These are phyloP conservation scores for Clarias magur DNA, from an alignment of 2,113 vertebrate species.

Conservation along the genomic window DNA sequence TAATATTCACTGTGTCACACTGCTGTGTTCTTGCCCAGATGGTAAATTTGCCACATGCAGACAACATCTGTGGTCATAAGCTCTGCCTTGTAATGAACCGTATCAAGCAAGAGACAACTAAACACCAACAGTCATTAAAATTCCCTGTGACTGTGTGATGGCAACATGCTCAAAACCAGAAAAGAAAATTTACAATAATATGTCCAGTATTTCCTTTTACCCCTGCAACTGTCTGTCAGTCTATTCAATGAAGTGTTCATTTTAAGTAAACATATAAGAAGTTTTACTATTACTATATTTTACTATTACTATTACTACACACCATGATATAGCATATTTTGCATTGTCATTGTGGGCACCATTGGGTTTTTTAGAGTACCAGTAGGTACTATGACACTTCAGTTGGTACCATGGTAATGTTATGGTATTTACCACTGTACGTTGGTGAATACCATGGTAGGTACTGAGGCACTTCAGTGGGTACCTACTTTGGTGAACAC, in stretches of 20 bases:
- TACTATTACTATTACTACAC: no score
- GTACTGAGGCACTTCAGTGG: no score
- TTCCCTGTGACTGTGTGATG: neutral
- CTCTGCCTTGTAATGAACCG: constrained; percentile 37
- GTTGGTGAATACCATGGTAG: no score
- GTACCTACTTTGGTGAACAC: no score
- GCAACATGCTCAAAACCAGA: neutral
- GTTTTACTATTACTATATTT: no score
- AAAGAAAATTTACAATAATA: neutral
- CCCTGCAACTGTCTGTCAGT: neutral
- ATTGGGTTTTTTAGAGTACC: no score
- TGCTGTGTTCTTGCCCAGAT: constrained; percentile 29
- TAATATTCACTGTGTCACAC: neutral
- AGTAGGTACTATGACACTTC: no score
- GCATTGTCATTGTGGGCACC: no score
- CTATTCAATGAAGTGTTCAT: neutral
- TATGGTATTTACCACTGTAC: no score
- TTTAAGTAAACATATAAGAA: neutral
- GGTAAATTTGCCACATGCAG: constrained; percentile 40
- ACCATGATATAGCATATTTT: no score
- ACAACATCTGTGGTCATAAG: constrained; percentile 45
- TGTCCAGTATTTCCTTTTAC: neutral
- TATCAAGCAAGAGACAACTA: constrained; percentile 19
- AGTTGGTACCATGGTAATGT: no score
- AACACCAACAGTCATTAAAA: constrained; percentile 18